Evolutionary conservation across 2,888 invertebrate genomes (phyloP), one percentile per base, ranked within the genome.

Genomic region (Ochropleura plecta): DNA sequence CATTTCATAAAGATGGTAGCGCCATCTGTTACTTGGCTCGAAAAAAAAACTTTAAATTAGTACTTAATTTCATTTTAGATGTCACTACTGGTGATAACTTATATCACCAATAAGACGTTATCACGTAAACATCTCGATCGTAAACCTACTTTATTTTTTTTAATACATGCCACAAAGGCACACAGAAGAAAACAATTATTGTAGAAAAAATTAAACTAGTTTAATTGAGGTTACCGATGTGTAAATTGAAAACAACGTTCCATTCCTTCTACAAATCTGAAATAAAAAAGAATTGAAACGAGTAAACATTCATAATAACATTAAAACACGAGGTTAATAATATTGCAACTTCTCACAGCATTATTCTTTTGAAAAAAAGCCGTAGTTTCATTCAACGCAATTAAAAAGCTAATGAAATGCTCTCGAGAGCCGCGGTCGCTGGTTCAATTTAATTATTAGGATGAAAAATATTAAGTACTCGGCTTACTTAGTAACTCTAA

Each of bases 351-450:
- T 51, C 42, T 55, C 16, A 18, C 59, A 40, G 14, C 12, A 51
- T 48, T 10, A 55, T 55, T 71, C 42, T 68, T 73, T n/a, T 16
- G 18, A 76, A 76, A 69, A 72, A 80, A 76, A 83, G 66, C 74
- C 70, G 69, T 72, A 44, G 57, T 74, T 73, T 46, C 72, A 73
- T 78, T 78, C 14, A 76, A 75, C 51, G 62, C 67, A 73, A 81
- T 83, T 72, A 70, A 76, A 69, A 77, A 46, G 62, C 46, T 76
- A 69, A 78, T 81, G 9, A 81, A 84, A 83, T 68, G 48, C 42
- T 70, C 74, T 44, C 57, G 40, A 68, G 70, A n/a, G 64, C 30
- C 53, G 51, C 46, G 18, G 49, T 18, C 42, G 20, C 18, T 70
- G 51, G n/a, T 73, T 57, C 30, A 77, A 73, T 77, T 64, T 70